A percentile compares a stretch with the other conserved stretches of the same genome.
Evolutionary conservation across 2,113 vertebrate genomes (phyloP).

Genomic region (Tympanuchus pallidicinctus): DNA sequence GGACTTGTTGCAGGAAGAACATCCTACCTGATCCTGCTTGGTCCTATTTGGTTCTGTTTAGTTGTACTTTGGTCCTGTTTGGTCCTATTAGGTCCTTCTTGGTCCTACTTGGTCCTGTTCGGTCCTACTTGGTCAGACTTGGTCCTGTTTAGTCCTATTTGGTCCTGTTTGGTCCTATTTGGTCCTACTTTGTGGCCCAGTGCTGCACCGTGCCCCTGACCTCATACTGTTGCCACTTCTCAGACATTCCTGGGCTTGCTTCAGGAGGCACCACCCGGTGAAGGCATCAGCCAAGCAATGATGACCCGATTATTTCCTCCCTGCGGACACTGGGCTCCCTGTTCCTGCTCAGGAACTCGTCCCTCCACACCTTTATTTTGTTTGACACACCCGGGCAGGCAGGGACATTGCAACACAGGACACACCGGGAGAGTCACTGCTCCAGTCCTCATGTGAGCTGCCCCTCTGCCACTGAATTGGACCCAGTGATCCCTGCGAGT

Average conservation of each 20-base stretch:
- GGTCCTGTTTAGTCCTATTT: too few species aligned
- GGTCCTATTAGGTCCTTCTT: too few species aligned
- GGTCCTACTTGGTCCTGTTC: too few species aligned
- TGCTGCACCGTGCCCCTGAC: not conserved
- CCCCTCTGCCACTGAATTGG: not conserved
- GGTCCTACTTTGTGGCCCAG: not conserved
- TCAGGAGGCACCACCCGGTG: not conserved
- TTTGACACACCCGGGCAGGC: not conserved
- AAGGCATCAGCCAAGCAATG: not conserved
- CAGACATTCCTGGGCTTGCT: conserved; percentile 42
- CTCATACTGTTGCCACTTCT: not conserved
- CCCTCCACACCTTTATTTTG: not conserved
- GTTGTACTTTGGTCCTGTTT: too few species aligned
- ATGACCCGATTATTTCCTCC: not conserved
- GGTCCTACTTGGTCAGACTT: not conserved
- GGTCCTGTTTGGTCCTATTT: too few species aligned
- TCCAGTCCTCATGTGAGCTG: not conserved
- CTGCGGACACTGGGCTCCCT: rapidly evolving
- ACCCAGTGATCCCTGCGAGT: not conserved
- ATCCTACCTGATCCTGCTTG: not conserved
- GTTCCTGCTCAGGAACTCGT: not conserved
- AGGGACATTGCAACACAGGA: not conserved
- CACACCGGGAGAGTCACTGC: not conserved
- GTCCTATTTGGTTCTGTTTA: too few species aligned
- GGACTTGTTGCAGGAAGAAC: not conserved